Percentiles rank a stretch among this genome's conserved stretches.
phyloP scores from a whole-genome alignment of 2,797 vertebrate species.

The Hydrocynus forskahlii region DNA sequence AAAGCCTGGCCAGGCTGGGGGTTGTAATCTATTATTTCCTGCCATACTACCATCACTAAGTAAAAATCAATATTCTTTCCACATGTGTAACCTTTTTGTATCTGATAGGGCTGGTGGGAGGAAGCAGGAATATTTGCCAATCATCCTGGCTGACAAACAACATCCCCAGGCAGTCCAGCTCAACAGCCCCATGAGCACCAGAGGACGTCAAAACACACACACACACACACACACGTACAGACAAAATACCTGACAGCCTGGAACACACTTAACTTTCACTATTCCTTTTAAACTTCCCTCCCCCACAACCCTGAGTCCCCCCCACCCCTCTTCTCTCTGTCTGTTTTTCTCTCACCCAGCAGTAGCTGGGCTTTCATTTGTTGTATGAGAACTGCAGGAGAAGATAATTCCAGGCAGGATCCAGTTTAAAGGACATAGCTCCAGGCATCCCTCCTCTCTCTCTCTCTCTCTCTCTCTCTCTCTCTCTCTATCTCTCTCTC shows the following conservation, averaged over 20 bases:
- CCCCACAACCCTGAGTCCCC: slow-evolving; percentile 28
- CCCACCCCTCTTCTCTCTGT: slow-evolving; percentile 13
- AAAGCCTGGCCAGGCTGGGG: slow-evolving; percentile 67
- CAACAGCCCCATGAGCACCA: slow-evolving; percentile 34
- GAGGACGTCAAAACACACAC: slow-evolving; percentile 41
- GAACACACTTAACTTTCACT: slow-evolving; percentile 59
- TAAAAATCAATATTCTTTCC: slow-evolving; percentile 83
- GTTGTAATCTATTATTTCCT: slow-evolving; percentile 85
- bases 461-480: slow-evolving; percentile 40
- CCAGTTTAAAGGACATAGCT: slow-evolving; percentile 67
- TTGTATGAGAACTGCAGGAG: slow-evolving; percentile 58
- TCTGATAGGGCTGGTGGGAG: slow-evolving; percentile 71
- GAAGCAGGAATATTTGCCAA: slow-evolving; percentile 74
- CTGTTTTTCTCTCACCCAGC: slow-evolving; percentile 44
- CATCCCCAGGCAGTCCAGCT: slow-evolving; percentile 53
- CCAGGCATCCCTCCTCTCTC: slow-evolving; percentile 47
- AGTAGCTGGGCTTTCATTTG: slow-evolving; percentile 67
- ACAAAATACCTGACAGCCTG: slow-evolving; percentile 42
- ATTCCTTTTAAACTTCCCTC: slow-evolving; percentile 47
- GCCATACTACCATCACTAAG: slow-evolving; percentile 80
- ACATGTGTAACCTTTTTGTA: slow-evolving; percentile 82
- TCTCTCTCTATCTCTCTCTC: too few species aligned
- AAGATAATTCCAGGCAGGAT: slow-evolving; percentile 67
- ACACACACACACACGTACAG: slow-evolving; percentile 26
- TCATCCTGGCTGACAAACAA: slow-evolving; percentile 74